These are phyloP conservation scores for Bombus waltoni DNA, from an alignment of 1,140 invertebrate genomes.

Conservation along the genomic window DNA sequence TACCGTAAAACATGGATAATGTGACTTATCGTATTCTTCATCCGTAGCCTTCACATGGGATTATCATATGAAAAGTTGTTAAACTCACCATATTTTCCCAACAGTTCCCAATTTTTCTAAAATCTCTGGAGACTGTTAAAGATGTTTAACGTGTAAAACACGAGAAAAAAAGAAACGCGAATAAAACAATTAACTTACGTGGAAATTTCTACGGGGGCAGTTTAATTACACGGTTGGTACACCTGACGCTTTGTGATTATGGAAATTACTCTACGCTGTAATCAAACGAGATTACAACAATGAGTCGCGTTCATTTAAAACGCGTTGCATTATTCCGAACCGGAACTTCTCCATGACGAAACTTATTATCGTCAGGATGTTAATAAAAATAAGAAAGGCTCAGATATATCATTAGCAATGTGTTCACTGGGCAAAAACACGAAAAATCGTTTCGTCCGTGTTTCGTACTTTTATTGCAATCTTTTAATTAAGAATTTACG, in stretches of 20 bases:
- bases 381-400: neutral
- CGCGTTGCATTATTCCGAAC: neutral
- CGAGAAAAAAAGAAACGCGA: neutral
- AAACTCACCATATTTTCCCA: neutral
- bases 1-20: neutral
- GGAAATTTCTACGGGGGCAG: neutral
- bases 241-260: neutral
- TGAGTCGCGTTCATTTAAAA: neutral
- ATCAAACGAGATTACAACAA: neutral
- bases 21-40: too few relatives aligned
- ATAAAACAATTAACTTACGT: neutral
- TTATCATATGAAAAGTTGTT: neutral
- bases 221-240: slow-evolving; percentile 1
- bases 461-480: too few relatives aligned
- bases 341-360: slow-evolving; percentile 1
- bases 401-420: neutral
- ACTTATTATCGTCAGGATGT: slow-evolving; percentile 3
- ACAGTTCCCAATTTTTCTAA: neutral
- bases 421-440: neutral
- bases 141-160: neutral
- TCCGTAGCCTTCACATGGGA: too few relatives aligned
- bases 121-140: neutral
- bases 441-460: neutral
- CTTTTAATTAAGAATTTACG: too few relatives aligned
- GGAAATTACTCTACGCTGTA: neutral